A percentile compares a stretch with the other conserved stretches of the same genome.
These are phyloP conservation scores for Rhinoderma darwinii DNA, from an alignment of 2,113 vertebrate species.

Conservation along the genomic window DNA sequence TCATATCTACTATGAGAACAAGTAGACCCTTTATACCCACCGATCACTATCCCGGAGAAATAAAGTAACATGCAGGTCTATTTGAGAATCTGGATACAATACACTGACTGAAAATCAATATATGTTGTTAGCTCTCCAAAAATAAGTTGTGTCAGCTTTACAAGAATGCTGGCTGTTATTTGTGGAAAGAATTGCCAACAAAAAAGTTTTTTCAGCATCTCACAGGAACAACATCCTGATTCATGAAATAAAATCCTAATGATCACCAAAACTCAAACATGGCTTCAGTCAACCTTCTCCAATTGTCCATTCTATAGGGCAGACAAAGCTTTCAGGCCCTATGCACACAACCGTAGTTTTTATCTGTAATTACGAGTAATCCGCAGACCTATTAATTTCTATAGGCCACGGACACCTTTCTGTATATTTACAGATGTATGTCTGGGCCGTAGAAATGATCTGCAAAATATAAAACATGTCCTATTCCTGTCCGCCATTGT, in stretches of 20 bases:
- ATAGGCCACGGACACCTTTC: too few relatives aligned
- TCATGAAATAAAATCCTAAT: constrained; percentile 13
- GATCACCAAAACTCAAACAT: not conserved
- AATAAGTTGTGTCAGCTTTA: constrained; percentile 26
- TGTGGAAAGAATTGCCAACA: constrained; percentile 10
- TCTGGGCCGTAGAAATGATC: too few relatives aligned
- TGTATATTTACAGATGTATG: too few relatives aligned
- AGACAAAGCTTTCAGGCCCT: not conserved
- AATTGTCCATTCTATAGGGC: not conserved
- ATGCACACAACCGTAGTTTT: too few relatives aligned
- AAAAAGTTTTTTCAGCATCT: constrained; percentile 2
- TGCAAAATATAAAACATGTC: too few relatives aligned
- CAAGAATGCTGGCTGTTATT: constrained; percentile 19
- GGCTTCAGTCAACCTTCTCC: not conserved
- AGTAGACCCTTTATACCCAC: not conserved
- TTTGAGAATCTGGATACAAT: constrained; percentile 36
- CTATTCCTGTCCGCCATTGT: too few relatives aligned
- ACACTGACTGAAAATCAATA: constrained; percentile 43
- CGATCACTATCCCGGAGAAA: not conserved
- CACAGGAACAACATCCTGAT: not conserved
- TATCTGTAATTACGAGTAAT: too few relatives aligned
- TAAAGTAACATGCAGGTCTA: constrained; percentile 11
- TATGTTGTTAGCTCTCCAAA: constrained; percentile 22
- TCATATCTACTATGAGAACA: not conserved
- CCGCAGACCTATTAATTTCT: too few relatives aligned